A percentile compares a stretch with the other conserved stretches of the same genome.
Evolutionary conservation across 2,113 vertebrate genomes (phyloP).

Genomic region (Colaptes auratus): DNA sequence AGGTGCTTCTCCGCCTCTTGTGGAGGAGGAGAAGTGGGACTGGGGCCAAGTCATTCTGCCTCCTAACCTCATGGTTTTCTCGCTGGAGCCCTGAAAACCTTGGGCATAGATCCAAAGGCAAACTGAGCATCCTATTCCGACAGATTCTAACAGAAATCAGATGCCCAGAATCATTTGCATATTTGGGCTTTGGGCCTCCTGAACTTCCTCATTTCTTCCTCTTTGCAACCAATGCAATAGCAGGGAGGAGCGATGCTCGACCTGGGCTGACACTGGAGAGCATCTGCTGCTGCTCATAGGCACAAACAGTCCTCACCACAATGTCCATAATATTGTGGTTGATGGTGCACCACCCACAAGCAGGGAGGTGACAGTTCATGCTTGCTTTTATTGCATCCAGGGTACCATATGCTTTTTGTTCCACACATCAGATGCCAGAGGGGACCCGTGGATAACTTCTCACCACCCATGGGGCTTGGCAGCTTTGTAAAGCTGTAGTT

Average conservation of each 20-base stretch:
- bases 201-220: background rate
- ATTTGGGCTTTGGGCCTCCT: background rate
- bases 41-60: background rate
- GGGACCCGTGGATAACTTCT: background rate
- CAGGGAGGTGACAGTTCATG: background rate
- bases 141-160: background rate
- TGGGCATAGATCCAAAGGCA: background rate
- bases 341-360: fast-evolving
- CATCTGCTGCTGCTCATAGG: background rate
- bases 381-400: background rate
- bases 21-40: background rate
- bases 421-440: background rate
- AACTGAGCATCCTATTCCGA: background rate
- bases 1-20: too few species aligned
- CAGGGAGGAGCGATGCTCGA: background rate
- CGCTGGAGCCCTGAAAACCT: background rate
- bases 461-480: fast-evolving
- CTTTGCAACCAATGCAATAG: fast-evolving
- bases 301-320: background rate
- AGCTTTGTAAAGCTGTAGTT: background rate
- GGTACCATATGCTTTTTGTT: background rate
- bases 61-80: constrained; percentile 7
- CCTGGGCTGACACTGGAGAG: background rate
- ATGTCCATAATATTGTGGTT: background rate
- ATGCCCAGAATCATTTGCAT: fast-evolving